Conservation (phyloP, 2,113 vertebrate genomes). For the Pholis gunnellus region DNA sequence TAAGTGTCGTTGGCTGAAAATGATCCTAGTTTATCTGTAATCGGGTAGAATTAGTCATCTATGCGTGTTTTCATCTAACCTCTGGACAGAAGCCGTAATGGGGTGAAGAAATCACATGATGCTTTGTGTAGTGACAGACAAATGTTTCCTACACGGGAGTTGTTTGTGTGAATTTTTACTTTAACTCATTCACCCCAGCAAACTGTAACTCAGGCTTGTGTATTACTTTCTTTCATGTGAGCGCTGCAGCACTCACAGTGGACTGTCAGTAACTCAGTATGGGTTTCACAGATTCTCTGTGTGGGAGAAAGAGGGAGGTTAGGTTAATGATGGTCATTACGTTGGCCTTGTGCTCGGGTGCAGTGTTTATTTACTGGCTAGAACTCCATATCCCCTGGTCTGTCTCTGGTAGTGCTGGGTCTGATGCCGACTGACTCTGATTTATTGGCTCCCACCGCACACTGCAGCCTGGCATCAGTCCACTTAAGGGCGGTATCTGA, state of each 20-base stretch:
- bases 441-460: conserved; percentile 72
- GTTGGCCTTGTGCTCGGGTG: conserved; percentile 68
- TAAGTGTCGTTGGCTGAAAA: conserved; percentile 22
- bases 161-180: conserved; percentile 33
- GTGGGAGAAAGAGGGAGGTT: conserved; percentile 65
- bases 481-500: conserved; percentile 62
- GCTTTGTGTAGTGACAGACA: background rate
- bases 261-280: conserved; percentile 46
- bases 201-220: background rate
- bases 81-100: conserved; percentile 17
- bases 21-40: conserved; percentile 20
- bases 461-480: conserved; percentile 65
- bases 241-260: conserved; percentile 20
- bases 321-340: conserved; percentile 79
- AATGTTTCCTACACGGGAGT: conserved; percentile 9
- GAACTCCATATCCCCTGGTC: conserved; percentile 69
- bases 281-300: conserved; percentile 54
- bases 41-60: conserved; percentile 44
- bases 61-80: conserved; percentile 27
- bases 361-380: conserved; percentile 79
- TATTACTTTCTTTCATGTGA: conserved; percentile 14
- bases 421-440: conserved; percentile 74
- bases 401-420: conserved; percentile 60
- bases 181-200: conserved; percentile 11
- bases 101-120: conserved; percentile 27